Evolutionary conservation across 2,113 vertebrate genomes (phyloP).

Genomic region (Podarcis muralis): DNA sequence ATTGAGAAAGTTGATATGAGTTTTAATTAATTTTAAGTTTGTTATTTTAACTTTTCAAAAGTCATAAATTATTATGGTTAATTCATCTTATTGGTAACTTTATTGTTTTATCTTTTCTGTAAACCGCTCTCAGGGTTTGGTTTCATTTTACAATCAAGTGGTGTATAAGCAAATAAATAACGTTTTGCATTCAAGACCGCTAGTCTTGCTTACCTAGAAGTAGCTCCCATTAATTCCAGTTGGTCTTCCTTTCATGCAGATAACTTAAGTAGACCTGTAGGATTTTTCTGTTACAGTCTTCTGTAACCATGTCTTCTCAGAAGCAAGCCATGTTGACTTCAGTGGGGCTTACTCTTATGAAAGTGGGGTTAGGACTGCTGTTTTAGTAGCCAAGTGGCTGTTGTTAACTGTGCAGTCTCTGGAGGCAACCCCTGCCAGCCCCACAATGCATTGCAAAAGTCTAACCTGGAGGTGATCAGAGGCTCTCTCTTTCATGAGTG

Average conservation of each 20-base stretch:
- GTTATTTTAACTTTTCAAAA: no score
- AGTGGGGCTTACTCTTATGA: neutral
- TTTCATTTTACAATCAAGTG: no score
- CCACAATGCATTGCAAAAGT: neutral
- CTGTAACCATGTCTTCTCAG: neutral
- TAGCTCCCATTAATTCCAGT: neutral
- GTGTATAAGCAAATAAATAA: no score
- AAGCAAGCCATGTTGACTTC: neutral
- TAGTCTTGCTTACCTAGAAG: neutral
- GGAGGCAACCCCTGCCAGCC: neutral
- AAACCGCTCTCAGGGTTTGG: no score
- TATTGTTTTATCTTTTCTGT: no score
- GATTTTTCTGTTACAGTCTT: no score
- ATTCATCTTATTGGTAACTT: no score
- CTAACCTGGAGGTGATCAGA: neutral
- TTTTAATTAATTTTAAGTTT: no score
- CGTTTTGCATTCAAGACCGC: neutral
- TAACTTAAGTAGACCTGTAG: neutral
- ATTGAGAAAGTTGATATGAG: no score
- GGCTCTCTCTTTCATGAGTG: no score
- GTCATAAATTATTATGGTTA: no score
- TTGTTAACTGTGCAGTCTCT: neutral
- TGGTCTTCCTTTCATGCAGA: neutral
- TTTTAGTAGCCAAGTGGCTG: neutral
- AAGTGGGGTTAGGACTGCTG: neutral